Percentiles rank a stretch among this genome's conserved stretches.
Evolutionary conservation across 2,797 vertebrate genomes (phyloP).

Genomic region (Chiroxiphia lanceolata): DNA sequence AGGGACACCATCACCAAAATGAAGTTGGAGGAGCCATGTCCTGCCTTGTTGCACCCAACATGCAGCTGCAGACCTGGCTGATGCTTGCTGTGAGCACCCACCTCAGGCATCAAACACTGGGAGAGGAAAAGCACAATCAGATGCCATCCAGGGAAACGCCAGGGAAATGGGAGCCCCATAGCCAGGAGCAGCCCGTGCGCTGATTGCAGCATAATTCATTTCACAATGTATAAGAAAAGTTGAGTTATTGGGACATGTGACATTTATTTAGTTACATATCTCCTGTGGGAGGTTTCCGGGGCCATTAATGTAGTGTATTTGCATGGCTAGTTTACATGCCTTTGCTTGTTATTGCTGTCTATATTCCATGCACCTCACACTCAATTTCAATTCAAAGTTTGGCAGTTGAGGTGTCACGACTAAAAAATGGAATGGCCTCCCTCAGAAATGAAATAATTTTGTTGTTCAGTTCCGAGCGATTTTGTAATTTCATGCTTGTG

Average conservation of each 20-base stretch:
- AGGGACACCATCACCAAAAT: not conserved
- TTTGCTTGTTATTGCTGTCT: slow-evolving; percentile 78
- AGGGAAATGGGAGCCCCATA: not conserved
- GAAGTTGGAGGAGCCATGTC: not conserved
- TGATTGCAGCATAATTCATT: slow-evolving; percentile 29
- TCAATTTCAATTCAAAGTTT: slow-evolving; percentile 85
- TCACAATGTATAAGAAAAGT: slow-evolving; percentile 48
- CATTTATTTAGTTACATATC: slow-evolving; percentile 77
- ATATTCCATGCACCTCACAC: slow-evolving; percentile 77
- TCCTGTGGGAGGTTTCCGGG: slow-evolving; percentile 68
- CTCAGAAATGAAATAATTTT: slow-evolving; percentile 95
- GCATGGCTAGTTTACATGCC: slow-evolving; percentile 80
- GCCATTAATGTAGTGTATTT: slow-evolving; percentile 76
- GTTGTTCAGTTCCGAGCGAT: slow-evolving; percentile 98
- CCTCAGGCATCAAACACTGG: not conserved
- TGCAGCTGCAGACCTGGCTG: not conserved
- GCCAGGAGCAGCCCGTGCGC: not conserved
- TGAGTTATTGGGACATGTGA: slow-evolving; percentile 73
- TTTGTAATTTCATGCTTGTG: slow-evolving; percentile 99
- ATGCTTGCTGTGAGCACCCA: not conserved
- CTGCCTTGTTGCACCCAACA: not conserved
- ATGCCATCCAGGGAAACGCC: not conserved
- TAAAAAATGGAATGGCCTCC: slow-evolving; percentile 86
- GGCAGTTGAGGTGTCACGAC: slow-evolving; percentile 87
- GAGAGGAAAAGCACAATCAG: not conserved